Evolutionary conservation across 1,140 invertebrate species (phyloP).

Genomic region (Calliopsis andreniformis): DNA sequence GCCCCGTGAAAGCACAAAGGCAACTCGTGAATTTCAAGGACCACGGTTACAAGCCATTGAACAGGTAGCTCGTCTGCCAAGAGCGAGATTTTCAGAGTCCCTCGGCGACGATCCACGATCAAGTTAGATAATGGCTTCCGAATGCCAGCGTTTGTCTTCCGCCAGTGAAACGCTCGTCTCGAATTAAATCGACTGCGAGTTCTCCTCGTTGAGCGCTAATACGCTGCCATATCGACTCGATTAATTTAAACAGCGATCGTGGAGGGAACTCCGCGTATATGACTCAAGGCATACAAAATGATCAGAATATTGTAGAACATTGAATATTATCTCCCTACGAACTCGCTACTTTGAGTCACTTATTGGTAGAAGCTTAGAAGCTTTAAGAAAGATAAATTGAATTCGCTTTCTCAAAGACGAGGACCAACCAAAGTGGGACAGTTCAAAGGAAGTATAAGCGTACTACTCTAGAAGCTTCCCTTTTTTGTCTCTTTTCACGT

Average conservation of each 20-base stretch:
- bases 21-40: constrained; percentile 17
- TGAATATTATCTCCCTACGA: no score
- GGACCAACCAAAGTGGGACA: no score
- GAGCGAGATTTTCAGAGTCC: constrained; percentile 44
- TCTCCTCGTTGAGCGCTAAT: neutral
- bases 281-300: no score
- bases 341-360: no score
- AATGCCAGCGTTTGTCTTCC: constrained; percentile 25
- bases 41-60: constrained; percentile 22
- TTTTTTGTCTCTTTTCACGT: no score
- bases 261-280: neutral
- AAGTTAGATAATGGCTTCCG: constrained; percentile 19
- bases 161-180: neutral
- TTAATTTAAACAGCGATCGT: neutral
- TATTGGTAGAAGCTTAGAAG: no score
- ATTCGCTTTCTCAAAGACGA: no score
- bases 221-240: neutral
- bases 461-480: no score
- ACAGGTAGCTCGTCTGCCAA: constrained; percentile 23
- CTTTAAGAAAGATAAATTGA: no score
- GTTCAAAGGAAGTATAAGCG: no score
- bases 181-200: neutral
- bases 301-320: no score
- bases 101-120: constrained; percentile 16
- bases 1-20: constrained; percentile 14